Percentiles rank a stretch among this genome's conserved stretches.
phyloP scores from a whole-genome alignment of 1,140 invertebrate genomes.

The Hestina assimilis region DNA sequence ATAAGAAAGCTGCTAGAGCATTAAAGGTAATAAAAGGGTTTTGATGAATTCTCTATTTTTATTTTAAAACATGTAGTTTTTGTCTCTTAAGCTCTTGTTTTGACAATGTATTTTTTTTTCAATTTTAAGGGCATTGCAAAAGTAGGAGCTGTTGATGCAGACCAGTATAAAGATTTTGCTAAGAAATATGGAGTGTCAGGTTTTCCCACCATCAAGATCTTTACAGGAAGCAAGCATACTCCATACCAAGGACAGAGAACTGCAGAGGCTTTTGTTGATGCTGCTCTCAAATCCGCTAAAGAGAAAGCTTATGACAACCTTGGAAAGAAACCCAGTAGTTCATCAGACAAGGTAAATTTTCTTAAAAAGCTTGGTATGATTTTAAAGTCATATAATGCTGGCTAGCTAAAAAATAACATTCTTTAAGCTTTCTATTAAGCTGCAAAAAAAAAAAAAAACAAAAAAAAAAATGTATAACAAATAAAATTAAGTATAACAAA shows the following conservation, averaged over 20 bases:
- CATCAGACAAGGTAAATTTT: conserved; percentile 64
- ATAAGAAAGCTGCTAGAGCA: conserved; percentile 92
- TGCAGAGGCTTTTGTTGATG: conserved; percentile 92
- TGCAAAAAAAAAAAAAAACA: no score
- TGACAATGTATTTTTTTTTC: conserved; percentile 32
- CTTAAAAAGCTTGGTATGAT: conserved; percentile 22
- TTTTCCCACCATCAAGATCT: conserved; percentile 98
- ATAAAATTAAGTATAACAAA: no score
- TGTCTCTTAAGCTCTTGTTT: no score
- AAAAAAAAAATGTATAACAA: no score
- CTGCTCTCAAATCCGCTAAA: conserved; percentile 85
- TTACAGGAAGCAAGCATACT: conserved; percentile 91
- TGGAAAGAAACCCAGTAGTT: conserved; percentile 78
- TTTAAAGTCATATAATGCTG: conserved; percentile 14
- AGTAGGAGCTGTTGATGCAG: conserved; percentile 95
- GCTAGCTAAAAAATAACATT: neutral
- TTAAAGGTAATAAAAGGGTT: conserved; percentile 85
- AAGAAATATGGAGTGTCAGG: conserved; percentile 91
- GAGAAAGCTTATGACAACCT: conserved; percentile 84
- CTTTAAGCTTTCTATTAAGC: no score
- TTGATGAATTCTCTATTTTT: no score
- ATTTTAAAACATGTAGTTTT: neutral
- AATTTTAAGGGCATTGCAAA: conserved; percentile 93
- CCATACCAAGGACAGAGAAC: conserved; percentile 93
- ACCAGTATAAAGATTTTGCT: conserved; percentile 91